phyloP scores from a whole-genome alignment of 2,797 vertebrate species.

The Anableps anableps region DNA sequence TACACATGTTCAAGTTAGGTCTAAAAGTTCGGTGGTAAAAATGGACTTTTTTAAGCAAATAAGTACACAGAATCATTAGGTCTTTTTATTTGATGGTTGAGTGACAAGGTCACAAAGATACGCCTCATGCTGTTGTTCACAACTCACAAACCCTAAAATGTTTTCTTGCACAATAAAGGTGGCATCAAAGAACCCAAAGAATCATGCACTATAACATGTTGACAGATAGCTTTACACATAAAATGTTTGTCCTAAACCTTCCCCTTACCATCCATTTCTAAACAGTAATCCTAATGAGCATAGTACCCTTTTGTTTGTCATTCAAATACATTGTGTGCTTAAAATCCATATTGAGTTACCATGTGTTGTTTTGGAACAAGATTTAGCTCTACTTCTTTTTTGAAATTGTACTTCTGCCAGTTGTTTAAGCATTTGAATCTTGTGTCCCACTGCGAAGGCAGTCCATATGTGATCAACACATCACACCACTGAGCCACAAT shows the following conservation, averaged over 20 bases:
- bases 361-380: neutral
- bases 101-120: neutral
- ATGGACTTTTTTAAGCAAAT: neutral
- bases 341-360: neutral
- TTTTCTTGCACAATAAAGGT: neutral
- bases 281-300: neutral
- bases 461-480: neutral
- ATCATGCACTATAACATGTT: neutral
- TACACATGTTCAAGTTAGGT: neutral
- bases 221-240: neutral
- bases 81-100: neutral
- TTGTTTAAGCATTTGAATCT: too few relatives aligned
- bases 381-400: neutral
- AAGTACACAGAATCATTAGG: neutral
- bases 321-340: neutral
- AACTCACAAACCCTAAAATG: neutral
- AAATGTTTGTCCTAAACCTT: neutral
- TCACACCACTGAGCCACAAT: too few relatives aligned
- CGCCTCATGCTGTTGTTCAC: neutral
- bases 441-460: neutral
- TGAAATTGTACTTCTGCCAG: neutral
- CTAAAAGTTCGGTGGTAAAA: neutral
- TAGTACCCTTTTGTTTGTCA: neutral
- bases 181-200: neutral
- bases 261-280: neutral